These are phyloP conservation scores for Uloborus plumipes DNA, from an alignment of 2,888 invertebrate species.

Conservation along the genomic window DNA sequence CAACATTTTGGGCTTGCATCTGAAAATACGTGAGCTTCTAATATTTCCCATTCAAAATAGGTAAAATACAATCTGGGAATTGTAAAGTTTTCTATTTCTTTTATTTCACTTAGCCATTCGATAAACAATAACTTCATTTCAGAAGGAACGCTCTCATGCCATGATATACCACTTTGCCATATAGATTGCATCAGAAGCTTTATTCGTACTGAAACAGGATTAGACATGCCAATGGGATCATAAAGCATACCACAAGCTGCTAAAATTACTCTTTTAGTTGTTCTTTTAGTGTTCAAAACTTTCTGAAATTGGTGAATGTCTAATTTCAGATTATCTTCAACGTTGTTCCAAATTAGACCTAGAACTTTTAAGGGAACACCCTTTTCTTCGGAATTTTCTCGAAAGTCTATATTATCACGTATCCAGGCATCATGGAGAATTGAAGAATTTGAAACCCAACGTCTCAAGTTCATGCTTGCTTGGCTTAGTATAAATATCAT, in stretches of 20 bases:
- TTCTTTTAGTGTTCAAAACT: conserved; percentile 3
- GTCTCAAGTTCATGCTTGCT: conserved; percentile 15
- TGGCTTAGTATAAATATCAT: conserved; percentile 2
- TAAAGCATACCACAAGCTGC: conserved; percentile 6
- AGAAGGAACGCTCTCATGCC: background rate
- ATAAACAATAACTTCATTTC: background rate
- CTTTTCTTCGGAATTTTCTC: conserved; percentile 6
- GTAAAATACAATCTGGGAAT: conserved; percentile 6
- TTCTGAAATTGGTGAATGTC: background rate
- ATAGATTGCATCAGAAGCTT: conserved; percentile 3
- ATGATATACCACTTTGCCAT: background rate
- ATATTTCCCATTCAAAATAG: background rate
- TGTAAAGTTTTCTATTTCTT: background rate
- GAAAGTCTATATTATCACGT: conserved; percentile 9
- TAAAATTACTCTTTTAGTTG: conserved; percentile 9
- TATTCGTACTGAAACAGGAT: background rate
- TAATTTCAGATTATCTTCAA: background rate
- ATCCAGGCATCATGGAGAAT: background rate
- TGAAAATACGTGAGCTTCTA: background rate
- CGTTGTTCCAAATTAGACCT: conserved; percentile 21
- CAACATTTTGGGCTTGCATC: conserved; percentile 2
- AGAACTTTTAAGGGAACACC: conserved; percentile 8
- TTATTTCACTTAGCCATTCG: conserved; percentile 3
- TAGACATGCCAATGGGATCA: conserved; percentile 6
- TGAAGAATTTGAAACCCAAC: conserved; percentile 3